A percentile compares a stretch with the other conserved stretches of the same genome.
Evolutionary conservation across 2,797 vertebrate species (phyloP).

Genomic region (Cyclopterus lumpus): DNA sequence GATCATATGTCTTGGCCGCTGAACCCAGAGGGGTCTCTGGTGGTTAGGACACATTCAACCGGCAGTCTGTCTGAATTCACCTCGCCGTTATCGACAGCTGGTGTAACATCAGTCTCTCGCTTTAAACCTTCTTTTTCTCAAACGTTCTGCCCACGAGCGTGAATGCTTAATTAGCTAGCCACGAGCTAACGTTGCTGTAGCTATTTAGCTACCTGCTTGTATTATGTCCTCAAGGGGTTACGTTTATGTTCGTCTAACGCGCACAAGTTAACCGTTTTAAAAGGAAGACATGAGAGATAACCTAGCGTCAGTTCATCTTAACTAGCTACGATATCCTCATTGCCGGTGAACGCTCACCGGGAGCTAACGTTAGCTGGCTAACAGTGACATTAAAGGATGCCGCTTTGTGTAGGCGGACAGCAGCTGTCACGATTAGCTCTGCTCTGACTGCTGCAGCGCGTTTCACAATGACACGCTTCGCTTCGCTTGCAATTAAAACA

Average conservation of each 20-base stretch:
- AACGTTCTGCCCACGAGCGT: background rate
- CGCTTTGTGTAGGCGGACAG: constrained; percentile 70
- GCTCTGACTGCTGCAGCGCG: background rate
- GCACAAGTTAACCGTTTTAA: fast-evolving
- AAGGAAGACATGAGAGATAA: background rate
- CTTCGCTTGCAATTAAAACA: no score
- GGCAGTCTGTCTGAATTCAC: background rate
- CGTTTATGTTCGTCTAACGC: background rate
- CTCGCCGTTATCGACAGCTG: background rate
- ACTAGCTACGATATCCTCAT: fast-evolving
- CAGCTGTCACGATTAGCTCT: constrained; percentile 29
- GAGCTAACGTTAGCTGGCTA: constrained; percentile 46
- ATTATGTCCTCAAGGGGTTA: no score
- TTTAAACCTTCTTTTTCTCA: background rate
- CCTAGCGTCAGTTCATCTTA: no score
- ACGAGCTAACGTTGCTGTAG: background rate
- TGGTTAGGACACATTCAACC: constrained; percentile 32
- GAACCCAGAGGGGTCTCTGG: background rate
- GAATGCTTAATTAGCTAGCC: constrained; percentile 38
- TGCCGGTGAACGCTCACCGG: constrained; percentile 14
- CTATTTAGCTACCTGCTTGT: constrained; percentile 25
- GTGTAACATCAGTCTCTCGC: background rate
- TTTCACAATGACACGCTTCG: background rate
- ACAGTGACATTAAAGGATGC: constrained; percentile 26
- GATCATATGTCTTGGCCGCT: no score